These are phyloP conservation scores for Kradibia gibbosae DNA, from an alignment of 1,140 invertebrate species.

Conservation along the genomic window DNA sequence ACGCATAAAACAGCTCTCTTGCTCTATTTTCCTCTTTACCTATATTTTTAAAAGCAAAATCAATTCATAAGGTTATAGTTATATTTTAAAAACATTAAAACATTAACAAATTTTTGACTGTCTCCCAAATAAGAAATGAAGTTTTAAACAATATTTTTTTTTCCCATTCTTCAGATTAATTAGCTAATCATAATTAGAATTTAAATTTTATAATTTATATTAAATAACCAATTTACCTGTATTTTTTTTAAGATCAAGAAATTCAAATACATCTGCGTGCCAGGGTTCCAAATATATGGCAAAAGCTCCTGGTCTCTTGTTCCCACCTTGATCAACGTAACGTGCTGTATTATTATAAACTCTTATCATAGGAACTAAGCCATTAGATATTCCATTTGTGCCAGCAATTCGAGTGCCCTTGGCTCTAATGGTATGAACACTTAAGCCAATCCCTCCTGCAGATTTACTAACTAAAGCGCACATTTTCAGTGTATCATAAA, in stretches of 20 bases:
- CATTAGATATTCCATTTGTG: slow-evolving; percentile 96
- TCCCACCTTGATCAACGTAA: slow-evolving; percentile 99
- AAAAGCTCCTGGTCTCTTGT: slow-evolving; percentile 99
- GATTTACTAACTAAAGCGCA: slow-evolving; percentile 98
- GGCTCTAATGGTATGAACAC: slow-evolving; percentile 96
- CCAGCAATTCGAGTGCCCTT: slow-evolving; percentile 94
- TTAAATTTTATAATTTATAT: background rate
- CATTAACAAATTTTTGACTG: too few relatives aligned
- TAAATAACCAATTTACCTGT: slow-evolving; percentile 75
- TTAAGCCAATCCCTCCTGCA: slow-evolving; percentile 97
- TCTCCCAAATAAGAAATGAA: too few relatives aligned
- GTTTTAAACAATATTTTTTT: too few relatives aligned
- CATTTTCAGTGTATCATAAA: slow-evolving; percentile 94
- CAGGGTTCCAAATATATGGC: slow-evolving; percentile 99
- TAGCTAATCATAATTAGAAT: background rate
- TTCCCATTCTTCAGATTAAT: background rate
- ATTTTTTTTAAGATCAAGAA: slow-evolving; percentile 95
- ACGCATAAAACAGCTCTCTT: slow-evolving; percentile 96
- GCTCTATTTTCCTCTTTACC: slow-evolving; percentile 92
- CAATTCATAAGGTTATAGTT: background rate
- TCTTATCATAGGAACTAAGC: slow-evolving; percentile 96
- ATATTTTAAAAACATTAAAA: background rate
- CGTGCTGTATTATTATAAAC: slow-evolving; percentile 97
- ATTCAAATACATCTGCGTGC: slow-evolving; percentile 98
- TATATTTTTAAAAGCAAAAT: slow-evolving; percentile 31